Evolutionary conservation across 2,888 invertebrate species (phyloP), one percentile per base, ranked within the genome.

Genomic region (Dexiosoma caninum): DNA sequence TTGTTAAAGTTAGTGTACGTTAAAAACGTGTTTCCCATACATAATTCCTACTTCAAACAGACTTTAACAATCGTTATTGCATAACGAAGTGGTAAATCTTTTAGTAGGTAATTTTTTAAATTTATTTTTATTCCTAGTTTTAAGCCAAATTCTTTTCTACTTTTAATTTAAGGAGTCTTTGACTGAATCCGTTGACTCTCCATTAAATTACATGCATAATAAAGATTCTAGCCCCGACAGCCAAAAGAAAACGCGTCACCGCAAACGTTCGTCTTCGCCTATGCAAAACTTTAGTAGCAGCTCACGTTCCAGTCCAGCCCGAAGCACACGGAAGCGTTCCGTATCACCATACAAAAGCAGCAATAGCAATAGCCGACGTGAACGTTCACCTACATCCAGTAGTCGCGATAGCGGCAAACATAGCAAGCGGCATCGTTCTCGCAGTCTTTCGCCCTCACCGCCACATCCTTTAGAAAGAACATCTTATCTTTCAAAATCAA

Each of bases 311-410:
- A 89, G 88, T 76, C 88, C 92, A 10, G 87, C 88, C 0, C 88
- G 90, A 14, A 76, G 78, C 62, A 86, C 85, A 23, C 83, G 84
- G 46, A 91, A 91, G 85, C 89, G 92, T 42, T 91, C 84, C 4
- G 44, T 78, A 21, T 84, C 85, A 14, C 83, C 85, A 7, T 64
- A 67, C 8, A 81, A 81, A 16, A 72, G 49, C 16, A 67, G 40
- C n/a, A 60, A 78, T n/a, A 82, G 85, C 78, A 83, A 84, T 23
- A 78, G 83, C 69, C 83, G 81, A 19, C 83, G 84, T 57, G 84
- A 84, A 0, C 74, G 55, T 32, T 85, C 87, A 0, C 86, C 82
- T 9, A 69, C 78, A 2, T 77, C 80, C 5, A 83, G 78, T 14
- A 83, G 74, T 57, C 84, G 87, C 5, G 85, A 83, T 27, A 82